Conservation (phyloP, 2,888 invertebrate genomes). For the Schizaphis graminum region DNA sequence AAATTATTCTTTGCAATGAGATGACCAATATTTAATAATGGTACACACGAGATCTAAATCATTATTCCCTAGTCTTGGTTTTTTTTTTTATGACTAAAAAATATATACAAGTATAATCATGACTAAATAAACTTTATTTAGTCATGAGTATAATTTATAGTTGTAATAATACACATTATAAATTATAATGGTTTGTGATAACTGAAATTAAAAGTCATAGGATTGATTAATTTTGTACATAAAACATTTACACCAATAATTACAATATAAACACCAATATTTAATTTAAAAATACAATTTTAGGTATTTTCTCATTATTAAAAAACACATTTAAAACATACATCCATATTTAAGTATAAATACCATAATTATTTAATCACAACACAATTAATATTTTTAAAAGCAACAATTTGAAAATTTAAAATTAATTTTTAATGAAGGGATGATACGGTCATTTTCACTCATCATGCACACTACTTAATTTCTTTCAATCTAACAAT, state of each 20-base stretch:
- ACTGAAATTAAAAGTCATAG: background rate
- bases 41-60: background rate
- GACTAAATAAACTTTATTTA: too few relatives aligned
- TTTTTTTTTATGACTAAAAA: background rate
- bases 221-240: background rate
- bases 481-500: background rate
- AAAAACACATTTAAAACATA: slow-evolving; percentile 54
- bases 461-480: background rate
- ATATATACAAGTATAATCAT: background rate
- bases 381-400: background rate
- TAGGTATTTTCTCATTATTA: slow-evolving; percentile 31
- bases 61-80: background rate
- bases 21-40: background rate
- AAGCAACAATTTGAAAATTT: background rate
- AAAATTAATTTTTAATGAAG: background rate
- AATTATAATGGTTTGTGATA: background rate
- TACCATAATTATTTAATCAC: slow-evolving; percentile 43
- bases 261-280: slow-evolving; percentile 49
- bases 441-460: background rate
- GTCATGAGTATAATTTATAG: too few relatives aligned
- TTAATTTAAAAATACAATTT: slow-evolving; percentile 33
- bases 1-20: background rate
- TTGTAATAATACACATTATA: background rate
- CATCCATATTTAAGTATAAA: slow-evolving; percentile 49
- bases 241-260: background rate